phyloP scores from a whole-genome alignment of 2,888 invertebrate genomes.

The Rhaphigaster nebulosa region DNA sequence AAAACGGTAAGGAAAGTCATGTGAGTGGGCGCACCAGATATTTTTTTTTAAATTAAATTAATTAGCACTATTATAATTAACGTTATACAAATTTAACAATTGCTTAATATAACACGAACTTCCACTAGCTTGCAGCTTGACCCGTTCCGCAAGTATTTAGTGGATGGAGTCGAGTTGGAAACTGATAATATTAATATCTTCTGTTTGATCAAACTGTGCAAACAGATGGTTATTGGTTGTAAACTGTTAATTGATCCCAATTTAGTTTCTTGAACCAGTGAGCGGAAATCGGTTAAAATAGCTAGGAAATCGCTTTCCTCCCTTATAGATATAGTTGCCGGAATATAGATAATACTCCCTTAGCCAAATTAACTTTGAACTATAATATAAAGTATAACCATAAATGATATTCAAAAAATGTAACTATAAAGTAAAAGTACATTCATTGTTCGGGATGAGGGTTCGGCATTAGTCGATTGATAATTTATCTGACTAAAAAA shows the following conservation, averaged over 20 bases:
- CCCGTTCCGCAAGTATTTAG: background rate
- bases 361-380: background rate
- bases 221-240: conserved; percentile 27
- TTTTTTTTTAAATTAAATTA: background rate
- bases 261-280: background rate
- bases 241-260: conserved; percentile 11
- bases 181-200: conserved; percentile 23
- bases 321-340: background rate
- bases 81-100: background rate
- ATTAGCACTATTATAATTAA: background rate
- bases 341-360: background rate
- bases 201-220: conserved; percentile 1
- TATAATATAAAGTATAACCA: too few species aligned
- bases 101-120: background rate
- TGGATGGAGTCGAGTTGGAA: background rate
- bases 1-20: too few species aligned
- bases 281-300: background rate
- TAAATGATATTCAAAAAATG: too few species aligned
- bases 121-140: background rate
- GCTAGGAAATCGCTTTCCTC: background rate
- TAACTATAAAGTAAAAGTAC: too few species aligned
- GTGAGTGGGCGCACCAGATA: too few species aligned
- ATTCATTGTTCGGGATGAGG: too few species aligned
- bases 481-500: too few species aligned
- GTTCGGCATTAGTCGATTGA: too few species aligned